Conservation (phyloP, 2,113 vertebrate genomes). For the Oplegnathus fasciatus region DNA sequence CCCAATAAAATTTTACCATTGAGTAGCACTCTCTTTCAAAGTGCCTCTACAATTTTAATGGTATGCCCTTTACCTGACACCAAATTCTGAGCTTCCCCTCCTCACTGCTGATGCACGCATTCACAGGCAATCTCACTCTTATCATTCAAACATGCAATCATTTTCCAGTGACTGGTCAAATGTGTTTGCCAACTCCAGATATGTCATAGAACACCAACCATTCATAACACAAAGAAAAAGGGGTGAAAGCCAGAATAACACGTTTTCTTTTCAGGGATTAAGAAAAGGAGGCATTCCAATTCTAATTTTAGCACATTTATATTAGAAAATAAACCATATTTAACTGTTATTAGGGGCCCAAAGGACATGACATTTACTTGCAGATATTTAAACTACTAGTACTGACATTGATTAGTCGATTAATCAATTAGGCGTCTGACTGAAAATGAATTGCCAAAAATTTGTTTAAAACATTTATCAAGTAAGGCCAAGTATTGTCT, state of each 20-base stretch:
- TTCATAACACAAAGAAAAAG: neutral
- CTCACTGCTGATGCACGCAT: neutral
- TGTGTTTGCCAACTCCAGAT: neutral
- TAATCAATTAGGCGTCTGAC: neutral
- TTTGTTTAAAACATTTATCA: neutral
- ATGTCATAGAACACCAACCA: neutral
- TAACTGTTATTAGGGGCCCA: neutral
- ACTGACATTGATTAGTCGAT: neutral
- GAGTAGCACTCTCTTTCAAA: constrained; percentile 8
- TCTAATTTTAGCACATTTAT: neutral
- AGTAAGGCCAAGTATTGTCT: neutral
- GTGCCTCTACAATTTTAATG: constrained; percentile 8
- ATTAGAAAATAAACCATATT: neutral
- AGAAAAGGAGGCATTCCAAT: neutral
- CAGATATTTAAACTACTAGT: neutral
- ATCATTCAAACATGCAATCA: neutral
- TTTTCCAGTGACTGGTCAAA: constrained; percentile 12
- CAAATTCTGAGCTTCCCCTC: neutral
- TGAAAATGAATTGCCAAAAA: neutral
- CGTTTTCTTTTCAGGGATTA: neutral
- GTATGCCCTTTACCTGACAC: constrained; percentile 4
- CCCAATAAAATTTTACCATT: neutral
- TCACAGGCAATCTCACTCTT: no score
- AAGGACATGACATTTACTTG: neutral
- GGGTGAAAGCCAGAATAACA: neutral